Evolutionary conservation across 2,797 vertebrate genomes (phyloP).

Genomic region (Pseudomugil tenellus): DNA sequence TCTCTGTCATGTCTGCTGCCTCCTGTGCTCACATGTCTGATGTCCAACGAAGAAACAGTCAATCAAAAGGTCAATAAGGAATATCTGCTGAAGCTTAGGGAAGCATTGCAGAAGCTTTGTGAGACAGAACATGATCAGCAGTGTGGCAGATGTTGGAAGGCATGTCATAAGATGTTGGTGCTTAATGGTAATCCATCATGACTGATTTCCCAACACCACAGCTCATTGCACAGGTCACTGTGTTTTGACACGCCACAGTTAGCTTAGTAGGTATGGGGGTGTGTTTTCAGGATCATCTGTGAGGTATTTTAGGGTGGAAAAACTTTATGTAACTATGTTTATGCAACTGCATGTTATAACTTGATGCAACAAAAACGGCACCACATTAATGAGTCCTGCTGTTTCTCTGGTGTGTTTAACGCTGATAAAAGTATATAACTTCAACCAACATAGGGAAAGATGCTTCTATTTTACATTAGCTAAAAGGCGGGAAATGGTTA

Average conservation of each 20-base stretch:
- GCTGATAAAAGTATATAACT: too few species aligned
- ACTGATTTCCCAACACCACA: conserved; percentile 38
- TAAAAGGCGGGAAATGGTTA: too few species aligned
- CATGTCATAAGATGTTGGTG: background rate
- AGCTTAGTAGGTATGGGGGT: conserved; percentile 17
- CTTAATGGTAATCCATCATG: conserved; percentile 33
- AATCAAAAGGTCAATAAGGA: conserved; percentile 40
- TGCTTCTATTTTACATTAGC: too few species aligned
- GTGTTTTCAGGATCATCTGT: conserved; percentile 24
- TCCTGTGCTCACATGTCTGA: conserved; percentile 37
- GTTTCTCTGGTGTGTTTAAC: background rate
- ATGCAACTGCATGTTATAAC: conserved; percentile 25
- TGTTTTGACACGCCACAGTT: conserved; percentile 37
- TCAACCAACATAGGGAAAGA: too few species aligned
- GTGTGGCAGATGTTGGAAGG: background rate
- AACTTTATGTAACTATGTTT: background rate
- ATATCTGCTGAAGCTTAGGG: too few species aligned
- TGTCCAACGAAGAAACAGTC: conserved; percentile 25
- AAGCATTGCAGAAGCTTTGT: background rate
- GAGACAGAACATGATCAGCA: background rate
- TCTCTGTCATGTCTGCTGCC: conserved; percentile 38
- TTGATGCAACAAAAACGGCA: background rate
- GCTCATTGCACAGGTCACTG: conserved; percentile 34
- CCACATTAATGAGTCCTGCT: background rate
- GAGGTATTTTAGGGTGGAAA: conserved; percentile 32